These are phyloP conservation scores for Lepidotrigona ventralis DNA, from an alignment of 1,140 invertebrate species.

Conservation along the genomic window DNA sequence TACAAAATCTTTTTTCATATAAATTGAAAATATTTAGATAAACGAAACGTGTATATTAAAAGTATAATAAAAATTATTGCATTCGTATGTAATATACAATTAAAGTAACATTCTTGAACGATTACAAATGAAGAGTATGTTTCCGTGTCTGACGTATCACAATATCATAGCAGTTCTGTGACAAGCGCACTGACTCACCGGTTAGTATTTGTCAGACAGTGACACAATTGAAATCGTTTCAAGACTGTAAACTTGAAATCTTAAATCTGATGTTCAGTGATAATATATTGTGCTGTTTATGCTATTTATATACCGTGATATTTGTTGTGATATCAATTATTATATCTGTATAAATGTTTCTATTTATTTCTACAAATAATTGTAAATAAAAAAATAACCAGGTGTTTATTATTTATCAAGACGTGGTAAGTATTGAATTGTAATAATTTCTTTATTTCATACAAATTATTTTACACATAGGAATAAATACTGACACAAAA, in stretches of 20 bases:
- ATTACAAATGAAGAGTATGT: background rate
- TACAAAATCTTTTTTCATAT: background rate
- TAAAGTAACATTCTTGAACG: constrained; percentile 3
- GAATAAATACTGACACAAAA: background rate
- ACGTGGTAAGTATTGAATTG: background rate
- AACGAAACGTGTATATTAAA: background rate
- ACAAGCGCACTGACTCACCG: constrained; percentile 36
- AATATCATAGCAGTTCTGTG: constrained; percentile 24
- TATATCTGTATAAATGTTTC: background rate
- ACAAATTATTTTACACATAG: background rate
- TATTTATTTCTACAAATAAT: background rate
- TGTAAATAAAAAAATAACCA: no score
- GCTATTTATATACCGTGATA: background rate
- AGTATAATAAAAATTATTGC: no score
- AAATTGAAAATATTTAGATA: background rate
- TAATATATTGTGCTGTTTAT: background rate
- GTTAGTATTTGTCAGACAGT: constrained; percentile 14
- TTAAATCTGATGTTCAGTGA: background rate
- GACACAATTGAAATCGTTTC: background rate
- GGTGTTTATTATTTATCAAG: background rate
- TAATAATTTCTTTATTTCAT: background rate
- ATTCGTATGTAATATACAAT: no score
- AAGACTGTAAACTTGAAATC: background rate
- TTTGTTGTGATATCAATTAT: background rate
- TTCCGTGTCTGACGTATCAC: constrained; percentile 13